A percentile compares a stretch with the other conserved stretches of the same genome.
These are phyloP conservation scores for Lagopus leucura DNA, from an alignment of 2,113 vertebrate genomes.

Conservation along the genomic window DNA sequence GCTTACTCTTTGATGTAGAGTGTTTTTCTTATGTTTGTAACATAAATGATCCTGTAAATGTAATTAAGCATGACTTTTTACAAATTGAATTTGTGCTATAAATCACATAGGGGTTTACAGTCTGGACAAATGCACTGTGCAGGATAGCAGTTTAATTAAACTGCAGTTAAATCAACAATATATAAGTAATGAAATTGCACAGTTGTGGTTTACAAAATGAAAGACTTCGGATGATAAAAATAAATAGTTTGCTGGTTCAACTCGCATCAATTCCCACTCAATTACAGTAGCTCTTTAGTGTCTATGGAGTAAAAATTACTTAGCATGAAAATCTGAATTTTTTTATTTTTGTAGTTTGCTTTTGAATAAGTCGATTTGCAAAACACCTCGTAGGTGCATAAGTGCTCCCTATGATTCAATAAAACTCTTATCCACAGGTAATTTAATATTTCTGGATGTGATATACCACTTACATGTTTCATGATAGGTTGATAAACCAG, in stretches of 20 bases:
- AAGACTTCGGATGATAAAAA: not conserved
- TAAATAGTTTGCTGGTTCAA: not conserved
- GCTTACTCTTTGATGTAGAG: not conserved
- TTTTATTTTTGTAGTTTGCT: not conserved
- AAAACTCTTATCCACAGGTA: not conserved
- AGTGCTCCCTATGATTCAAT: not conserved
- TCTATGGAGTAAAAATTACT: not conserved
- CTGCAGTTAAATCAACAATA: not conserved
- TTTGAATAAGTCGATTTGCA: not conserved
- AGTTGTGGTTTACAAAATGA: not conserved
- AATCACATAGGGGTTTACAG: not conserved
- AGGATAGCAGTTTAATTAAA: not conserved
- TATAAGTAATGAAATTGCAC: not conserved
- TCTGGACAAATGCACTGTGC: not conserved
- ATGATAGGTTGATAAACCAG: not conserved
- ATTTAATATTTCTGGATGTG: not conserved
- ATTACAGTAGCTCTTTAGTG: not conserved
- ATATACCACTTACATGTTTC: not conserved
- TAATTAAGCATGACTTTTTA: not conserved
- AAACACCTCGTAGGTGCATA: not conserved
- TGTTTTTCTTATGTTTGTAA: not conserved
- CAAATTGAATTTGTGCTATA: not conserved
- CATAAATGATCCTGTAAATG: not conserved
- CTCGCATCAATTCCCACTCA: not conserved
- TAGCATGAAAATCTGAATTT: not conserved